Evolutionary conservation across 2,113 vertebrate genomes (phyloP), one percentile per base, ranked within the genome.

Genomic region (Hyaena hyaena): DNA sequence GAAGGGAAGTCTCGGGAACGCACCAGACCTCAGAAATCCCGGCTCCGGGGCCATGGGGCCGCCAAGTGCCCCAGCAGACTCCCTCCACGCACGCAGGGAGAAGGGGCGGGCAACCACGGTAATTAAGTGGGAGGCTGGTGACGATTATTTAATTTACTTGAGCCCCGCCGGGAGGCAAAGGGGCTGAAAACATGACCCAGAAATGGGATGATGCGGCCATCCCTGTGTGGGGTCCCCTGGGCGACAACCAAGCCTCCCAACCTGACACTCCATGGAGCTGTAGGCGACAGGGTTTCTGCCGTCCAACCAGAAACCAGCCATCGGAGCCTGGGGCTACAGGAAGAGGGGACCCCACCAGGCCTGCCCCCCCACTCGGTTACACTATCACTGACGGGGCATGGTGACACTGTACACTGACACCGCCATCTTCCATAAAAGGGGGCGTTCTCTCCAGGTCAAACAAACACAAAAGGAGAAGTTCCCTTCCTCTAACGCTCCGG

Each of bases 1-100:
- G 89, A 26, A 95, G 79, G 31, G 14, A 85, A 84, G 89, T 31
- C 81, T 97, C 66, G 12, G 95, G 85, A 90, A 98, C 33, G 80
- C 82, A 79, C 17, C 26, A 39, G 94, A 90, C 97, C 95, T 94
- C 98, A 95, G 92, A 96, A 92, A 91, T 90, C 63, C 74, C 69
- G 80, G 45, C 73, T 43, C 84, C 3, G 15, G 81, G 39, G 94
- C 90, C 97, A 89, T n/a, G 21, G 7, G 61, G 21, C 7, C 85
- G 95, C 97, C 97, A 93, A 87, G 93, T 19, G 73, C 58, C 77
- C 68, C 2, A 5, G 80, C 11, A 26, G 84, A 86, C 26, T 31
- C 58, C 88, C 82, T 79, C 53, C 14, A 24, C 9, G 31, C 81
- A 5, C 3, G 55, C 17, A 23, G 31, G 39, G 12, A 6, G 39